Base-by-base conservation (phyloP, 2,888 invertebrate species). In the Aphodius granarius region DNA sequence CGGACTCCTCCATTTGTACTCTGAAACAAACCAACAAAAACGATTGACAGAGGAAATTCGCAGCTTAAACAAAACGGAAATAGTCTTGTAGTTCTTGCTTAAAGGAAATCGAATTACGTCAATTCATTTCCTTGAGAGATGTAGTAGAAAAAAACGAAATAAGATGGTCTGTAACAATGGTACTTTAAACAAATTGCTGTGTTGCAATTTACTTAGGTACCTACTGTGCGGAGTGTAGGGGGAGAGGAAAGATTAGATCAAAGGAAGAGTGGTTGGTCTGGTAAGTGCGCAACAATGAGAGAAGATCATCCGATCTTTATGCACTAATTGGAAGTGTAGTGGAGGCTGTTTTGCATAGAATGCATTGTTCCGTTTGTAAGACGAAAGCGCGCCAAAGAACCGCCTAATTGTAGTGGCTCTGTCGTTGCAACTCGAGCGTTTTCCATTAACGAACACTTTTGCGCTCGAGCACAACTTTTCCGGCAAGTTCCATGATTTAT, bases 1-100 rank as follows among this genome's bases (percentile, higher is more conserved):
- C 71, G 80, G 78, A 15, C 82, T 80, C 68, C 82, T 76, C 73
- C 77, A 75, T 17, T 76, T 78, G 21, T 79, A 76, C 20, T 43
- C 80, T 80, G 71, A 71, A 78, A 77, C 72, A 20, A 66, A 65
- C 73, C 16, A 66, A 73, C 0, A 3, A 19, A 19, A 66, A 2
- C 18, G 18, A 66, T 66, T 21, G 17, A 17, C n/a, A 20, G 18
- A 19, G 0, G 66, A 66, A 13, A 19, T 66, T 66, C 16, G 18
- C 43, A 1, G 43, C 43, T 6, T 43, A 43, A 6, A 43, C 43
- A 43, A 43, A 43, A 43, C 9, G 43, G 43, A 43, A 43, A 43
- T 43, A 43, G 43, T 43, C 43, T 43, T 43, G 9, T 9, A 43
- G 43, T 43, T 43, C 9, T 9, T 43, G 43, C 13, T 9, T 13